A percentile compares a stretch with the other conserved stretches of the same genome.
These are phyloP conservation scores for Pterobdella sp. DNA, from an alignment of 2,888 invertebrate genomes.

Conservation along the genomic window DNA sequence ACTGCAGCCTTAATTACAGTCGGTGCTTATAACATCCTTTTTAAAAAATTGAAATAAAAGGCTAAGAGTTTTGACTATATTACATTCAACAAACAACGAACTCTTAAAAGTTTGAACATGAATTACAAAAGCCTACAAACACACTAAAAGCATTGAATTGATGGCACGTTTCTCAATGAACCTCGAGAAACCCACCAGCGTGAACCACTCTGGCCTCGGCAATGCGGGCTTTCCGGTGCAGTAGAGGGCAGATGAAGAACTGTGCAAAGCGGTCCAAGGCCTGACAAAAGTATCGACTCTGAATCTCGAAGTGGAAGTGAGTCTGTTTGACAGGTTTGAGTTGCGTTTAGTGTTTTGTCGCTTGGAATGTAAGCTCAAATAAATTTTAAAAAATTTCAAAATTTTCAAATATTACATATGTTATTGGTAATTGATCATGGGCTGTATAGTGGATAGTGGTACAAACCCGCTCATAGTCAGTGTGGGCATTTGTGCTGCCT, in stretches of 20 bases:
- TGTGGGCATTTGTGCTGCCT: conserved; percentile 76
- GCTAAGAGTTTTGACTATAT: too few relatives aligned
- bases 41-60: too few relatives aligned
- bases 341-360: background rate
- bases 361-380: background rate
- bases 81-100: too few relatives aligned
- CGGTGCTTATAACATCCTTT: too few relatives aligned
- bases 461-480: conserved; percentile 64
- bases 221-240: conserved; percentile 74
- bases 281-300: conserved; percentile 66
- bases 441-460: too few relatives aligned
- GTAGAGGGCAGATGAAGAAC: conserved; percentile 75
- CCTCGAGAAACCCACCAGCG: conserved; percentile 59
- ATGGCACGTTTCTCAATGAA: too few relatives aligned
- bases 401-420: background rate
- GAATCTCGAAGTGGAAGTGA: conserved; percentile 78
- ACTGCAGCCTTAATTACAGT: too few relatives aligned
- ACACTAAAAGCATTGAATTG: too few relatives aligned
- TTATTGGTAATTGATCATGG: too few relatives aligned
- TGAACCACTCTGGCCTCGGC: conserved; percentile 80
- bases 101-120: too few relatives aligned
- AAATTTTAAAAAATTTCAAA: background rate
- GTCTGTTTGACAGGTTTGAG: too few relatives aligned
- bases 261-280: conserved; percentile 79
- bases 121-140: too few relatives aligned